Evolutionary conservation across 2,113 vertebrate genomes (phyloP).

Genomic region (Diadophis punctatus): DNA sequence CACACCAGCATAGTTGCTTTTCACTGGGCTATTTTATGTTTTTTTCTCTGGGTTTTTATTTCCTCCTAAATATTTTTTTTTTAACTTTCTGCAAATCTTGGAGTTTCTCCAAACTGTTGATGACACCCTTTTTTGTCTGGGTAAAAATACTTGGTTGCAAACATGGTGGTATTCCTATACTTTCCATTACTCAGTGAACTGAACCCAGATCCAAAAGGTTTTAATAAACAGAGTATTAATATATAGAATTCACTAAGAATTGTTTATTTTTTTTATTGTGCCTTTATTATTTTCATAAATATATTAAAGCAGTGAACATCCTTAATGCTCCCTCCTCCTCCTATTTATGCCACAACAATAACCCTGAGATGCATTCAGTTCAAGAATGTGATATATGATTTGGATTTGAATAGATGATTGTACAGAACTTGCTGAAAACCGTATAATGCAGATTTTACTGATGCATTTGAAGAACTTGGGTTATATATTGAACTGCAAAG

Average conservation of each 20-base stretch:
- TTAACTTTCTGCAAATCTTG: background rate
- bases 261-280: background rate
- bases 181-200: background rate
- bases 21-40: background rate
- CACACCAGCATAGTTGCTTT: background rate
- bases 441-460: background rate
- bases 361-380: background rate
- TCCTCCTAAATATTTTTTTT: background rate
- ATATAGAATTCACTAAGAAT: background rate
- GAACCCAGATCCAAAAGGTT: background rate
- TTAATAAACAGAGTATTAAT: background rate
- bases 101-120: no score
- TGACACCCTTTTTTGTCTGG: background rate
- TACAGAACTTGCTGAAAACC: background rate
- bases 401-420: background rate
- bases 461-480: background rate
- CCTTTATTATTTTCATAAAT: background rate
- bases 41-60: background rate
- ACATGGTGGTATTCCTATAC: background rate
- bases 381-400: background rate
- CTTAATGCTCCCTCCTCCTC: background rate
- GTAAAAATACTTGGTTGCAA: background rate
- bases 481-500: background rate
- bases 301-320: background rate
- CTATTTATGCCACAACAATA: no score